phyloP scores from a whole-genome alignment of 2,888 invertebrate species.

The Pandemis corylana region DNA sequence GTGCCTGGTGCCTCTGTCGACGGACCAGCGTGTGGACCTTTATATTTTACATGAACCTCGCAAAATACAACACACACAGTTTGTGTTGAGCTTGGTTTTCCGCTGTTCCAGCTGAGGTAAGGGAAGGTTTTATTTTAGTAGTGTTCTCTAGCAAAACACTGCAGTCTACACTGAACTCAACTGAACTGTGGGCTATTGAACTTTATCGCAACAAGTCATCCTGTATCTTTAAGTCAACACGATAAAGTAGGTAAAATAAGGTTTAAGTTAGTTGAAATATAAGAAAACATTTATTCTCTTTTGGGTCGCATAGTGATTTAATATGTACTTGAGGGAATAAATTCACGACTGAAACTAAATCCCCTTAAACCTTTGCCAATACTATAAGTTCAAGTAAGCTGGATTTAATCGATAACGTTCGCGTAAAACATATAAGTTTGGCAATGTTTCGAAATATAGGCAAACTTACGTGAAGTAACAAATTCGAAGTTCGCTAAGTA shows the following conservation, averaged over 20 bases:
- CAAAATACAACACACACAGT: slow-evolving; percentile 8
- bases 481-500: slow-evolving; percentile 59
- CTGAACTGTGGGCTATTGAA: background rate
- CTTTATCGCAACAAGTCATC: background rate
- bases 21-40: slow-evolving; percentile 69
- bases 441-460: slow-evolving; percentile 52
- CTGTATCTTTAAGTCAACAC: background rate
- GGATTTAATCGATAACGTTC: slow-evolving; percentile 25
- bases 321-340: background rate
- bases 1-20: slow-evolving; percentile 63
- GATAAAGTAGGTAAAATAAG: background rate
- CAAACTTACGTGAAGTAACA: slow-evolving; percentile 59
- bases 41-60: slow-evolving; percentile 51
- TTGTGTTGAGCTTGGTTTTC: slow-evolving; percentile 3
- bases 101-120: background rate
- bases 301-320: background rate
- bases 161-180: background rate
- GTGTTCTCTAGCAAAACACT: background rate
- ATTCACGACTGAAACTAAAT: background rate
- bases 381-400: background rate
- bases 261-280: background rate
- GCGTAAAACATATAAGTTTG: slow-evolving; percentile 54
- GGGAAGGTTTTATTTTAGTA: background rate
- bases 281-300: background rate
- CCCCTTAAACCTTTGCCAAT: background rate